Conservation (phyloP, 2,888 invertebrate genomes). For the Griposia aprilina region DNA sequence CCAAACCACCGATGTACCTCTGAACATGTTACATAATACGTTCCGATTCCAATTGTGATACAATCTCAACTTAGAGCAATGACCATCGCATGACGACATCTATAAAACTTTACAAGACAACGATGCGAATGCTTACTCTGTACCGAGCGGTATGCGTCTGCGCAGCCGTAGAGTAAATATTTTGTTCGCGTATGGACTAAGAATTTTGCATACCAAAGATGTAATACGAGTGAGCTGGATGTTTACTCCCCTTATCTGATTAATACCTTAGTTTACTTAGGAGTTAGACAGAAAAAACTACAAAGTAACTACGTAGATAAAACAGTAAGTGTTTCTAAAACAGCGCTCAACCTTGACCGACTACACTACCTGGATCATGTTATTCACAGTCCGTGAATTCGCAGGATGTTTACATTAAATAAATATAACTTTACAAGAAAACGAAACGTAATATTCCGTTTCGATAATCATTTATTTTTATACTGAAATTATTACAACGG, state of each 20-base stretch:
- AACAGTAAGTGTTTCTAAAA: conserved; percentile 73
- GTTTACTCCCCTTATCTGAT: conserved; percentile 72
- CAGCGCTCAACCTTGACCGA: conserved; percentile 83
- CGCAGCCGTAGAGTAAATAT: conserved; percentile 62
- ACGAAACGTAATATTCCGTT: conserved; percentile 62
- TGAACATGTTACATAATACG: conserved; percentile 68
- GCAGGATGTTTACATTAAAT: conserved; percentile 80
- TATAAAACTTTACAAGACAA: conserved; percentile 65
- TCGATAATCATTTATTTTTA: conserved; percentile 63
- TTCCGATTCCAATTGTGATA: conserved; percentile 71
- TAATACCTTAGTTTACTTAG: conserved; percentile 65
- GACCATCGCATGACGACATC: conserved; percentile 72
- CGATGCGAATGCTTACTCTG: conserved; percentile 51
- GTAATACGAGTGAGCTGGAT: conserved; percentile 60
- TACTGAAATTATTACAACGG: conserved; percentile 18
- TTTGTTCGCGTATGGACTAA: conserved; percentile 61
- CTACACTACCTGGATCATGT: conserved; percentile 78
- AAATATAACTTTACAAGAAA: conserved; percentile 68
- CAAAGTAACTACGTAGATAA: conserved; percentile 69
- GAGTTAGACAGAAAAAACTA: conserved; percentile 70
- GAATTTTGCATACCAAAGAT: conserved; percentile 66
- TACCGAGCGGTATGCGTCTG: conserved; percentile 43
- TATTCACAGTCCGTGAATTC: conserved; percentile 71
- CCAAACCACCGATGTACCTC: conserved; percentile 60
- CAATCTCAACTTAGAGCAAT: conserved; percentile 69